These are phyloP conservation scores for Larimichthys polyactis DNA, from an alignment of 2,113 vertebrate genomes.

Conservation along the genomic window DNA sequence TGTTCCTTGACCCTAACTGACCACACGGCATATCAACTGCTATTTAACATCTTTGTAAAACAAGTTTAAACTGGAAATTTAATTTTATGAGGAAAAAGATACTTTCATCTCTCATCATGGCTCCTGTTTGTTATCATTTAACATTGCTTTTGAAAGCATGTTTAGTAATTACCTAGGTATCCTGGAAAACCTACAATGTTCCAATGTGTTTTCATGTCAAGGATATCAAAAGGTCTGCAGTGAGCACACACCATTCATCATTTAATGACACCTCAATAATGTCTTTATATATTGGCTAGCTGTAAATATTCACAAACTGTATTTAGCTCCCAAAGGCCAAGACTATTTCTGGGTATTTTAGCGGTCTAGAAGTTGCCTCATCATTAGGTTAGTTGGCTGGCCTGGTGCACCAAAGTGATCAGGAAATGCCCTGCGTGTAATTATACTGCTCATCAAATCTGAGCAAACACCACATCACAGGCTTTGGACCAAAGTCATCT, in stretches of 20 bases:
- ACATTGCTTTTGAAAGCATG: conserved; percentile 17
- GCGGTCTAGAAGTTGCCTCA: neutral
- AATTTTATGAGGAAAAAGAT: conserved; percentile 4
- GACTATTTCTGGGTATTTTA: neutral
- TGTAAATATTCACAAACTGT: neutral
- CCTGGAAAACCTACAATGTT: neutral
- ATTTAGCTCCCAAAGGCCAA: neutral
- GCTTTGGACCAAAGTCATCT: conserved; percentile 45
- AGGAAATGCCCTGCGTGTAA: neutral
- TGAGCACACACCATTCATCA: conserved; percentile 9
- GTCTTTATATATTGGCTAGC: neutral
- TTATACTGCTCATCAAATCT: conserved; percentile 39
- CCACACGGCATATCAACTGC: conserved; percentile 33
- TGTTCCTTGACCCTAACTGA: conserved; percentile 55
- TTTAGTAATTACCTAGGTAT: neutral
- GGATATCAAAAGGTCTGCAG: conserved; percentile 19
- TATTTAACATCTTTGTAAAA: conserved; percentile 19
- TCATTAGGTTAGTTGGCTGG: conserved; percentile 10
- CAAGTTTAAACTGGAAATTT: neutral
- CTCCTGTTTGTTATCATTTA: conserved; percentile 18
- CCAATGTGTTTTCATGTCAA: conserved; percentile 4
- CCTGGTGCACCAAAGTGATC: neutral
- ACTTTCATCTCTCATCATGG: neutral
- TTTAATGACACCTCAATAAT: neutral
- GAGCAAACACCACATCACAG: conserved; percentile 43